Base-by-base conservation (phyloP, 2,113 vertebrate species). In the Hippocampus comes region DNA sequence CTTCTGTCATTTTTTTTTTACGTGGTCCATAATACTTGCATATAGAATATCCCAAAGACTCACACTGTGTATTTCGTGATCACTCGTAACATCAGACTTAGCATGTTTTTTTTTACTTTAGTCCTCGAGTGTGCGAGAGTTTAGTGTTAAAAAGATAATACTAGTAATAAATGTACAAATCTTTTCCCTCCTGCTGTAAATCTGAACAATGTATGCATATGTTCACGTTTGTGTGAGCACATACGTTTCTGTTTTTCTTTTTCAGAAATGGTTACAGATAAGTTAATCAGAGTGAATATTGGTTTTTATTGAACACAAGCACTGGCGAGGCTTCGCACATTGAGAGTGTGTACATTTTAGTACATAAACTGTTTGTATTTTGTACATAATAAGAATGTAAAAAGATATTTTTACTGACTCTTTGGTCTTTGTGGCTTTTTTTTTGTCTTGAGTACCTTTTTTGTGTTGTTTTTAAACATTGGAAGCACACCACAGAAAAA, bases 311-410 rank as follows among this genome's bases (percentile, higher is more conserved):
- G 89, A 91, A 92, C 74, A 83, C 87, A 83, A 93, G 89, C 91
- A 90, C 79, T 78, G 81, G 84, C 84, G 14, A 72, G 63, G 86
- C 84, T 92, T 87, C 86, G 89, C 84, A 84, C 87, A 78, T 80
- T 80, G 74, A 79, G 73, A 89, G 79, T 89, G 86, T 93, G 92
- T 93, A 92, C 91, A 91, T 92, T 94, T 95, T 94, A 88, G 92
- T 95, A 95, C 93, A 93, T 92, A 89, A 88, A 88, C 88, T 87
- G 90, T 91, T 91, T 89, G 81, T 92, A 91, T 95, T 95, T 95
- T 95, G 88, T 94, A 94, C 80, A 93, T 92, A 90, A 93, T 92
- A 90, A 82, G 89, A 93, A 94, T 91, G 83, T 90, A 89, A 60
- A 60, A 90, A 91, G 78, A 76, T 92, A 93, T 94, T 94, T 94